phyloP scores from a whole-genome alignment of 2,888 invertebrate genomes.

The Syrista parreyssii region DNA sequence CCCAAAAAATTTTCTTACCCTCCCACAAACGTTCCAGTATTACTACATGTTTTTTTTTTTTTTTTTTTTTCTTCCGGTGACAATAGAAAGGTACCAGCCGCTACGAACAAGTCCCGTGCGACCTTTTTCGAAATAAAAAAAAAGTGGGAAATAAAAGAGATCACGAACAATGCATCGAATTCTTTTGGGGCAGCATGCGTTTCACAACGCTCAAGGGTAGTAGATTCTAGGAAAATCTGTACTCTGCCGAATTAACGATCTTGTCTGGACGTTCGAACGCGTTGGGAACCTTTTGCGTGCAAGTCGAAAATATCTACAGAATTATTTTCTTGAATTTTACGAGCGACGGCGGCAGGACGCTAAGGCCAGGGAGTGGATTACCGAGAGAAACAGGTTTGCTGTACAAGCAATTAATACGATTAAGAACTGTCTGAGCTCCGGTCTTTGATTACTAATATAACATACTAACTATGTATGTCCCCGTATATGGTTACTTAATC shows the following conservation, averaged over 20 bases:
- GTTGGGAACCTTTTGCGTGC: slow-evolving; percentile 5
- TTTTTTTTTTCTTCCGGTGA: background rate
- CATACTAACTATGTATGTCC: slow-evolving; percentile 1
- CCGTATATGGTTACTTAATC: slow-evolving; percentile 16
- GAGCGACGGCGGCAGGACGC: background rate
- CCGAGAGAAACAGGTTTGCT: background rate
- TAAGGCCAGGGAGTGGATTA: background rate
- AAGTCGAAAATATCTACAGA: slow-evolving; percentile 1
- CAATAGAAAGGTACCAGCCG: background rate
- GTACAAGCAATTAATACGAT: background rate
- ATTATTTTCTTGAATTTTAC: background rate
- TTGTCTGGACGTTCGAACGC: slow-evolving; percentile 5
- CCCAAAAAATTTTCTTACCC: background rate
- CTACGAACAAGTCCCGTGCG: background rate
- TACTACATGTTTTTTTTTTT: background rate
- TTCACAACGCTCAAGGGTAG: slow-evolving; percentile 23
- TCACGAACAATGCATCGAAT: slow-evolving; percentile 12
- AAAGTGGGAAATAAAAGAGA: slow-evolving; percentile 27
- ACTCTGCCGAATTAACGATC: slow-evolving; percentile 1
- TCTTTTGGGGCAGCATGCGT: background rate
- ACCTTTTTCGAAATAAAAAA: background rate
- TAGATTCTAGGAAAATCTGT: slow-evolving; percentile 32
- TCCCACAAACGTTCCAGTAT: background rate
- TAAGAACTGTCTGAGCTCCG: background rate
- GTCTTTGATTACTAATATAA: background rate